Conservation (phyloP, 2,888 invertebrate genomes). For the Mimumesa dahlbomi region DNA sequence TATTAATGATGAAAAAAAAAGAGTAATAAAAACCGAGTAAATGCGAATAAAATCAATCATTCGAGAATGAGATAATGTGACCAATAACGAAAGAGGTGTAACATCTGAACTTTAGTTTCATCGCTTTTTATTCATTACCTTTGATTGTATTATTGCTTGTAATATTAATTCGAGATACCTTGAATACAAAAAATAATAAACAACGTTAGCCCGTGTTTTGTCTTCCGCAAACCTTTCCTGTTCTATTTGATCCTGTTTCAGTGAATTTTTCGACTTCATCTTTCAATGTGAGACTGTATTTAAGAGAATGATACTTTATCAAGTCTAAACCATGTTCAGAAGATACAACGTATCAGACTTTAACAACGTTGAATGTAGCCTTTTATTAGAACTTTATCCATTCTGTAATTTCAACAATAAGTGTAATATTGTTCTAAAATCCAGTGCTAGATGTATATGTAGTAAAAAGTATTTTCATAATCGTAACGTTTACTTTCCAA, state of each 20-base stretch:
- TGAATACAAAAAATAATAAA: slow-evolving; percentile 74
- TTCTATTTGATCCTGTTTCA: too few species aligned
- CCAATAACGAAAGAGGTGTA: slow-evolving; percentile 69
- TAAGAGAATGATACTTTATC: too few species aligned
- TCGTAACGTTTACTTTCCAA: too few species aligned
- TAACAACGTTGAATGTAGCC: too few species aligned
- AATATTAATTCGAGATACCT: slow-evolving; percentile 73
- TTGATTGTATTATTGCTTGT: slow-evolving; percentile 74
- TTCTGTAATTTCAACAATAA: too few species aligned
- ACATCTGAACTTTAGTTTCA: slow-evolving; percentile 71
- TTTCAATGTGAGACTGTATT: too few species aligned
- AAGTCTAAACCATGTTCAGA: too few species aligned
- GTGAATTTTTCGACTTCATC: too few species aligned
- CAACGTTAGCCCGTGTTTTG: slow-evolving; percentile 64
- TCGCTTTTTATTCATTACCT: slow-evolving; percentile 73
- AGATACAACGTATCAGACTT: too few species aligned
- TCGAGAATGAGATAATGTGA: slow-evolving; percentile 69
- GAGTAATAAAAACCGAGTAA: slow-evolving; percentile 43
- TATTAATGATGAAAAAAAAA: slow-evolving; percentile 54
- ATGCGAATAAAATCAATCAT: slow-evolving; percentile 70
- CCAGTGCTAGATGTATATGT: not conserved
- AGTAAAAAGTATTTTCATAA: too few species aligned
- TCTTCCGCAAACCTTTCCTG: slow-evolving; percentile 23
- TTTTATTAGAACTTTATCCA: too few species aligned
- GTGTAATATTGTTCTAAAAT: too few species aligned